Percentiles rank a stretch among this genome's conserved stretches.
phyloP scores from a whole-genome alignment of 2,888 invertebrate genomes.

The Cataglyphis livida region DNA sequence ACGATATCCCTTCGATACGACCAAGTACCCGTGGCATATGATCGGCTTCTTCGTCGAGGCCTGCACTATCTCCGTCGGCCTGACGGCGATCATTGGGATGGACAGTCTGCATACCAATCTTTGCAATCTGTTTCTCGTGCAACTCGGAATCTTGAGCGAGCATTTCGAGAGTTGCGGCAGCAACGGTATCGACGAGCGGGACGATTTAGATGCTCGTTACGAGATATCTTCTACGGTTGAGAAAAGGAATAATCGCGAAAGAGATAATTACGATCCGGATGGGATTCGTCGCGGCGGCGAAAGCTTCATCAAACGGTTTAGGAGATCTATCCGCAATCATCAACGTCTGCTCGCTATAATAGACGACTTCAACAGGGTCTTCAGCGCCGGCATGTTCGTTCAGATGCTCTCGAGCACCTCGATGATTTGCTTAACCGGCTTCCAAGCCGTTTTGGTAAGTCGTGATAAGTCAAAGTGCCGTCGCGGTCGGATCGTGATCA shows the following conservation, averaged over 20 bases:
- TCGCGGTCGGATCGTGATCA: conserved; percentile 55
- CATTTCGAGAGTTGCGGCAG: conserved; percentile 71
- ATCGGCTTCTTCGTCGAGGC: conserved; percentile 73
- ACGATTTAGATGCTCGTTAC: not conserved
- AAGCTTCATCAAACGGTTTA: conserved; percentile 55
- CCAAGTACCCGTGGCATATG: conserved; percentile 68
- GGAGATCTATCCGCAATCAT: conserved; percentile 72
- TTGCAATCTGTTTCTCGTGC: conserved; percentile 71
- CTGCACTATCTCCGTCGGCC: conserved; percentile 66
- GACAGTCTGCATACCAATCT: conserved; percentile 69
- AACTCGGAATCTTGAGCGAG: conserved; percentile 70
- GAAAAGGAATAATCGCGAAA: not conserved
- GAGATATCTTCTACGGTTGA: not conserved
- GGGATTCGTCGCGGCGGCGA: not conserved
- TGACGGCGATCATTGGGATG: conserved; percentile 74
- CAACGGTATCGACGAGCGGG: not conserved
- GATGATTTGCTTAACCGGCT: conserved; percentile 81
- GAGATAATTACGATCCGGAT: conserved; percentile 32
- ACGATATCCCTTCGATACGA: conserved; percentile 78
- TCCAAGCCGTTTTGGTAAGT: conserved; percentile 77
- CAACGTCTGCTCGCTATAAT: conserved; percentile 73
- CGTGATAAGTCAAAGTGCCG: conserved; percentile 26
- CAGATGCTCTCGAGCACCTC: conserved; percentile 79
- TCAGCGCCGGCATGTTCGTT: conserved; percentile 75
- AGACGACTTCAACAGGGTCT: conserved; percentile 74